Evolutionary conservation across 2,888 invertebrate species (phyloP).

Genomic region (Galerucella nymphaeae): DNA sequence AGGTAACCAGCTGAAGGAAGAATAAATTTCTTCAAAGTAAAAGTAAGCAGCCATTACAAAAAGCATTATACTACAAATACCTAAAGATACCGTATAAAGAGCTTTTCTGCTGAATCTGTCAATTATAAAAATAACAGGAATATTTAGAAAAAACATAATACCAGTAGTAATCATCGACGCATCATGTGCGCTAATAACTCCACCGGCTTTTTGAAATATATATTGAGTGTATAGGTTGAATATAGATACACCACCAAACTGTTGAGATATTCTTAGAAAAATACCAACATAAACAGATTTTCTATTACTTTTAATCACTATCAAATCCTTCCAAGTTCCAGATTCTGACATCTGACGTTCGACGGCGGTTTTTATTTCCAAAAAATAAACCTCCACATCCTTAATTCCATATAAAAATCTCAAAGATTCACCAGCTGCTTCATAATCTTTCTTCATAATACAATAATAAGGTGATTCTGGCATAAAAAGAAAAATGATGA

Average conservation of each 20-base stretch:
- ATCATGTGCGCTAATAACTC: slow-evolving; percentile 23
- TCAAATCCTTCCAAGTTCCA: slow-evolving; percentile 53
- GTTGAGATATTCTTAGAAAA: slow-evolving; percentile 53
- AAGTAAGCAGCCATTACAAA: background rate
- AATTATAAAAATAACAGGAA: slow-evolving; percentile 22
- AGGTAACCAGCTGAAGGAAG: background rate
- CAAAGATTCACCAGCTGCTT: slow-evolving; percentile 43
- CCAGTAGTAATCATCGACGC: background rate
- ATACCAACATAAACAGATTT: slow-evolving; percentile 51
- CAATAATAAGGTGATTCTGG: slow-evolving; percentile 67
- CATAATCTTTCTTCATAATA: slow-evolving; percentile 48
- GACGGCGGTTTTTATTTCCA: background rate
- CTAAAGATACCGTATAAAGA: slow-evolving; percentile 49
- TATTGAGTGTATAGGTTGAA: slow-evolving; percentile 54
- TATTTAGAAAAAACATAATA: background rate
- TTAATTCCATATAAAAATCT: background rate
- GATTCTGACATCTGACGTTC: slow-evolving; percentile 48
- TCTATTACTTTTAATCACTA: slow-evolving; percentile 50
- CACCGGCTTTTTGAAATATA: slow-evolving; percentile 57
- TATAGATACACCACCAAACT: slow-evolving; percentile 52
- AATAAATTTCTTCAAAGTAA: background rate
- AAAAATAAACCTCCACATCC: background rate
- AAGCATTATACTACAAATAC: slow-evolving; percentile 34
- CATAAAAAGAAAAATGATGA: slow-evolving; percentile 69
- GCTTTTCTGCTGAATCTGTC: slow-evolving; percentile 53